These are phyloP conservation scores for Calcarius lapponicus DNA, from an alignment of 2,797 vertebrate genomes.

Conservation along the genomic window DNA sequence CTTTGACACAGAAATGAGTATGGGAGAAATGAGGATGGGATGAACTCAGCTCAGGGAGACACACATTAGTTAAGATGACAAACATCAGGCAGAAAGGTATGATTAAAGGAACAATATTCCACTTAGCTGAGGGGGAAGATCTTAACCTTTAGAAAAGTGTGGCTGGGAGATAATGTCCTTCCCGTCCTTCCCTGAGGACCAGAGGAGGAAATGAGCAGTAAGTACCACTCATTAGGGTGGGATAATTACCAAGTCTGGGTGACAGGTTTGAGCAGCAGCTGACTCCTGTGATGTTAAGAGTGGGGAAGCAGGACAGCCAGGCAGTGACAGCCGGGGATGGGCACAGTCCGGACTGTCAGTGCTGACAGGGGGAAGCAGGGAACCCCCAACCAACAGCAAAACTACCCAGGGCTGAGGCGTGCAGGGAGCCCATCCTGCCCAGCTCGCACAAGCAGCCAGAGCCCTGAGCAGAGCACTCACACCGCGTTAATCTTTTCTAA, in stretches of 20 bases:
- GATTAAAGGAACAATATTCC: slow-evolving; percentile 47
- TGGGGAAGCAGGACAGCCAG: not conserved
- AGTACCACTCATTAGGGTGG: not conserved
- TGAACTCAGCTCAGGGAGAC: not conserved
- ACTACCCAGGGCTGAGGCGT: not conserved
- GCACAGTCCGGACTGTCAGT: not conserved
- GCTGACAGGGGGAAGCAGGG: not conserved
- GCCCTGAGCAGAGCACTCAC: not conserved
- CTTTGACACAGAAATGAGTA: not conserved
- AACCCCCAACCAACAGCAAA: not conserved
- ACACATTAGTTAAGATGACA: slow-evolving; percentile 5
- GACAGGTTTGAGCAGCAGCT: slow-evolving; percentile 35
- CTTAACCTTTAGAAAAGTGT: slow-evolving; percentile 25
- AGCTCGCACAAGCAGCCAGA: not conserved
- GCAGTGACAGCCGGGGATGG: not conserved
- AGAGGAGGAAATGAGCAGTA: not conserved
- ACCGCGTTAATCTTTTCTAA: not conserved
- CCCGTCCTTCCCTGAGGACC: not conserved
- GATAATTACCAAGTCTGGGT: not conserved
- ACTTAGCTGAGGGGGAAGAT: slow-evolving; percentile 17
- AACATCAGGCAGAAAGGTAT: slow-evolving; percentile 18
- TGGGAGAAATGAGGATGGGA: not conserved
- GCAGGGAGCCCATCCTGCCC: not conserved
- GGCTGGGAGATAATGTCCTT: not conserved
- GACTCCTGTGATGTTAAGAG: not conserved